Conservation (phyloP, 1,140 invertebrate species). For the Camponotus vicinus region DNA sequence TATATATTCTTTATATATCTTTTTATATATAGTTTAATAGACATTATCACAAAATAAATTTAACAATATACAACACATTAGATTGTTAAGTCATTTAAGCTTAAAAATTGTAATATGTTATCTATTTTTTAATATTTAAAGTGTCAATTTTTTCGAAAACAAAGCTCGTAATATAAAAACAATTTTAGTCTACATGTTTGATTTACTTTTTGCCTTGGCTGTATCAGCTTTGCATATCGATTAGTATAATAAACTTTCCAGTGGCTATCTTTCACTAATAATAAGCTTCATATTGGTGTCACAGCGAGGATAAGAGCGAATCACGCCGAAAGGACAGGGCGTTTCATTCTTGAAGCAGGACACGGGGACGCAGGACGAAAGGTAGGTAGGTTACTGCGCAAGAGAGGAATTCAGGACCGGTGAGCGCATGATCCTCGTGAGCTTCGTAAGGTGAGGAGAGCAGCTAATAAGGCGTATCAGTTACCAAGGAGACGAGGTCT, state of each 20-base stretch:
- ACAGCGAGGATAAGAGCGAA: neutral
- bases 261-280: neutral
- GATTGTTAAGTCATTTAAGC: too few relatives aligned
- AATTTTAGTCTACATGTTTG: too few relatives aligned
- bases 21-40: too few relatives aligned
- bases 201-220: too few relatives aligned
- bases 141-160: too few relatives aligned
- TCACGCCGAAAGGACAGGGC: neutral
- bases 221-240: too few relatives aligned
- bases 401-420: constrained; percentile 60
- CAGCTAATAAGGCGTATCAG: constrained; percentile 80
- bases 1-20: too few relatives aligned
- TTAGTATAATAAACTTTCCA: neutral
- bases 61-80: too few relatives aligned
- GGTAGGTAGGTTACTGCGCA: constrained; percentile 66
- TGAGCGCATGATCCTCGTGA: constrained; percentile 78
- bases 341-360: constrained; percentile 24
- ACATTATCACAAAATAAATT: too few relatives aligned
- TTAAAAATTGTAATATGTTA: too few relatives aligned
- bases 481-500: constrained; percentile 80
- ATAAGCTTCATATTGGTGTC: neutral
- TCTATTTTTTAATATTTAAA: too few relatives aligned
- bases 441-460: constrained; percentile 74
- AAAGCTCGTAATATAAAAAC: too few relatives aligned
- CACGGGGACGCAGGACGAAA: constrained; percentile 44